Evolutionary conservation across 2,888 invertebrate species (phyloP).

Genomic region (Lampropteryx suffumata): DNA sequence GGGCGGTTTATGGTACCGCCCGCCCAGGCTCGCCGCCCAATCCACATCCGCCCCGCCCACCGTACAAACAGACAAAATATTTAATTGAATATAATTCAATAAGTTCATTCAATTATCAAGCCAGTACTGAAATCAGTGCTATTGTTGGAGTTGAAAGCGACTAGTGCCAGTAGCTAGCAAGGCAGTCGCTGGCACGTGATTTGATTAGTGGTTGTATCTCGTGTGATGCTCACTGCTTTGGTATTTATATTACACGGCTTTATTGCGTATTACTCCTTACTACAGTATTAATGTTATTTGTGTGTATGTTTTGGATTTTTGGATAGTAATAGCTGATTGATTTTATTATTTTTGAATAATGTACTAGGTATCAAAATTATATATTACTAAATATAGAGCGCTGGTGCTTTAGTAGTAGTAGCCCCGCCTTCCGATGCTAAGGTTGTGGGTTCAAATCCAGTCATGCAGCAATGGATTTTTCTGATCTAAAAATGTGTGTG

Average conservation of each 20-base stretch:
- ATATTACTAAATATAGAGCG: too few species aligned
- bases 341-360: too few species aligned
- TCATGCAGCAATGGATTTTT: too few species aligned
- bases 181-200: constrained; percentile 7
- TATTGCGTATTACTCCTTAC: neutral
- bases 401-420: too few species aligned
- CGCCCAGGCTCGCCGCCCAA: constrained; percentile 65
- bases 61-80: constrained; percentile 51
- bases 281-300: too few species aligned
- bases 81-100: constrained; percentile 75
- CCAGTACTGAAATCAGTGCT: constrained; percentile 55
- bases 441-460: too few species aligned
- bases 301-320: too few species aligned
- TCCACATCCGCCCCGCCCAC: constrained; percentile 60
- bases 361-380: too few species aligned
- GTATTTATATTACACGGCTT: constrained; percentile 9
- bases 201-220: constrained; percentile 10
- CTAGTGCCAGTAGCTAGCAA: constrained; percentile 14
- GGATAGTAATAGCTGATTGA: too few species aligned
- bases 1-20: constrained; percentile 64
- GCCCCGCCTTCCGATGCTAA: too few species aligned
- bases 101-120: constrained; percentile 68
- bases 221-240: constrained; percentile 8
- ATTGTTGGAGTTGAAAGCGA: constrained; percentile 50
- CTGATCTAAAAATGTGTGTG: too few species aligned